A percentile compares a stretch with the other conserved stretches of the same genome.
phyloP scores from a whole-genome alignment of 1,140 invertebrate genomes.

The Plectrocnemia conspersa region DNA sequence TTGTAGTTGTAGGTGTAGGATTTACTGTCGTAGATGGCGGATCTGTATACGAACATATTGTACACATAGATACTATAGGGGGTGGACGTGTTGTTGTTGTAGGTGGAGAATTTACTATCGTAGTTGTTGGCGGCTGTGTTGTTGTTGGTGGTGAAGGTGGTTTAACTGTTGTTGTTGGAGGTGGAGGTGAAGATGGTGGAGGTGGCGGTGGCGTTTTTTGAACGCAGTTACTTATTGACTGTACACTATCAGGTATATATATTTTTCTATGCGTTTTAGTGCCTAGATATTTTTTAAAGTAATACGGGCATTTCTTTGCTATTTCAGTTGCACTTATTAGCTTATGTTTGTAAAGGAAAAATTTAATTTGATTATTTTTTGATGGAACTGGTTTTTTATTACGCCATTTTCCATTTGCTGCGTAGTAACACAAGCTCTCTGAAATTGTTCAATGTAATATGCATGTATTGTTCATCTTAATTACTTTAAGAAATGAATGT shows the following conservation, averaged over 20 bases:
- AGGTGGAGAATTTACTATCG: neutral
- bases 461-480: neutral
- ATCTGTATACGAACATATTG: neutral
- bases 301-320: constrained; percentile 15
- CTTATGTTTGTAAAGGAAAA: constrained; percentile 17
- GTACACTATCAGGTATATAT: constrained; percentile 9
- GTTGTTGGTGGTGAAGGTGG: neutral
- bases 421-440: constrained; percentile 20
- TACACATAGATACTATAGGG: neutral
- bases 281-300: constrained; percentile 1
- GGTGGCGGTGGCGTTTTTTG: neutral
- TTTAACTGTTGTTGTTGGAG: neutral
- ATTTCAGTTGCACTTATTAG: constrained; percentile 12
- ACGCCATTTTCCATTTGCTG: constrained; percentile 13
- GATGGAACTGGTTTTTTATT: neutral
- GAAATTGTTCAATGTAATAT: neutral
- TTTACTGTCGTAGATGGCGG: neutral
- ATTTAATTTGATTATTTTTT: constrained; percentile 6
- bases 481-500: neutral
- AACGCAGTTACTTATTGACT: neutral
- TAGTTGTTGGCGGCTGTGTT: neutral
- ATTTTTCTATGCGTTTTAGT: constrained; percentile 17
- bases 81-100: neutral
- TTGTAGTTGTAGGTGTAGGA: neutral
- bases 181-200: neutral